Conservation (phyloP, 2,113 vertebrate species). For the Antennarius striatus region DNA sequence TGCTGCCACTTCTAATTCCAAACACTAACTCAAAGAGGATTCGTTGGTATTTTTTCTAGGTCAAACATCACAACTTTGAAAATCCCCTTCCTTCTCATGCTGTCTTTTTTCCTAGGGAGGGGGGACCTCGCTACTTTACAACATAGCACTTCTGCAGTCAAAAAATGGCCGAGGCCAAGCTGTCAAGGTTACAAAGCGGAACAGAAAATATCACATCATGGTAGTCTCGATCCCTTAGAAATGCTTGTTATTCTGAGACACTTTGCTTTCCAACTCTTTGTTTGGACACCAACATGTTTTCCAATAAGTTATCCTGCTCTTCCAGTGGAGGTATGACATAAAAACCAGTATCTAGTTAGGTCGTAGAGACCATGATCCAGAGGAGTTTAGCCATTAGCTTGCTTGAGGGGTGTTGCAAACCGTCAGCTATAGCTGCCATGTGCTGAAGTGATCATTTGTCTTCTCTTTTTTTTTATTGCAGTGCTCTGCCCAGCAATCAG, state of each 20-base stretch:
- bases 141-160: slow-evolving; percentile 19
- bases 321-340: slow-evolving; percentile 1
- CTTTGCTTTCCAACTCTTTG: slow-evolving; percentile 16
- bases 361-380: slow-evolving; percentile 36
- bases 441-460: slow-evolving; percentile 38
- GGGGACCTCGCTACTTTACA: slow-evolving; percentile 6
- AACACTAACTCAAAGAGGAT: slow-evolving; percentile 64
- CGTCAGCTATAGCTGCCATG: slow-evolving; percentile 7
- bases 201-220: slow-evolving; percentile 10
- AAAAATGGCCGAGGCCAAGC: background rate
- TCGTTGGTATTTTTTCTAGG: slow-evolving; percentile 55
- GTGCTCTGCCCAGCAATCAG: slow-evolving; percentile 27
- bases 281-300: slow-evolving; percentile 3
- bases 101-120: slow-evolving; percentile 18
- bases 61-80: slow-evolving; percentile 55
- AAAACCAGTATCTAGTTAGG: slow-evolving; percentile 25
- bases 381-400: slow-evolving; percentile 46
- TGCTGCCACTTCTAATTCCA: slow-evolving; percentile 58
- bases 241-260: background rate
- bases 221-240: slow-evolving; percentile 10
- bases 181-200: slow-evolving; percentile 30
- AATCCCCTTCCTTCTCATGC: background rate
- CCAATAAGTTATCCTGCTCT: slow-evolving; percentile 18
- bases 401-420: slow-evolving; percentile 27
- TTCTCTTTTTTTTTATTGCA: slow-evolving; percentile 8